These are phyloP conservation scores for Suricata suricatta DNA, from an alignment of 2,113 vertebrate species.

Conservation along the genomic window DNA sequence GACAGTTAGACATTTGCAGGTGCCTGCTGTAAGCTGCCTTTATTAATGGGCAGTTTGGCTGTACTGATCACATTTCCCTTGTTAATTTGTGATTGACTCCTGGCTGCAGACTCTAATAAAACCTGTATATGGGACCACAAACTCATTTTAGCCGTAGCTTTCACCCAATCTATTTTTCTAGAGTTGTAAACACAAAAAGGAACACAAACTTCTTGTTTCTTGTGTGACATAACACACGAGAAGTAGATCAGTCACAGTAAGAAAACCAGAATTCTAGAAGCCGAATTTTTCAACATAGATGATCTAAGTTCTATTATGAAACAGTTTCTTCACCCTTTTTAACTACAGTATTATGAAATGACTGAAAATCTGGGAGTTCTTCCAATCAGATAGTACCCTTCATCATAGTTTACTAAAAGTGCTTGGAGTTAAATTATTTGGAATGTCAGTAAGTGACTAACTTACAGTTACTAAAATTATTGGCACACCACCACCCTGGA, in stretches of 20 bases:
- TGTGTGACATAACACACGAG: background rate
- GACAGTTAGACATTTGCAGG: background rate
- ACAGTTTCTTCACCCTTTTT: background rate
- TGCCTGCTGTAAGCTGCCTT: background rate
- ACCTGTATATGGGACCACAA: background rate
- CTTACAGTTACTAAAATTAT: conserved; percentile 33
- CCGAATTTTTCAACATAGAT: conserved; percentile 3
- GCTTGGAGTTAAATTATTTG: conserved; percentile 21
- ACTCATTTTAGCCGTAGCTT: background rate
- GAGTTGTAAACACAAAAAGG: background rate
- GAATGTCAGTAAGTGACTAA: conserved; percentile 11
- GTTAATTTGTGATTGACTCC: background rate
- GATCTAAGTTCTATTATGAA: background rate
- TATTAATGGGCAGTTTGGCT: background rate
- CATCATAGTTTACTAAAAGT: background rate
- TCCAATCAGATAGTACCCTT: background rate
- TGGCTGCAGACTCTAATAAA: background rate
- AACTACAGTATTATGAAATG: background rate
- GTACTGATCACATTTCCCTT: background rate
- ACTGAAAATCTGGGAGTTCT: background rate
- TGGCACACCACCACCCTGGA: background rate
- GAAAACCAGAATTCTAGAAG: background rate
- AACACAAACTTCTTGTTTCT: background rate
- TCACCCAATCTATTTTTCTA: background rate
- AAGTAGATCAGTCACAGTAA: background rate